Evolutionary conservation across 2,113 vertebrate species (phyloP).

Genomic region (Hemicordylus capensis): DNA sequence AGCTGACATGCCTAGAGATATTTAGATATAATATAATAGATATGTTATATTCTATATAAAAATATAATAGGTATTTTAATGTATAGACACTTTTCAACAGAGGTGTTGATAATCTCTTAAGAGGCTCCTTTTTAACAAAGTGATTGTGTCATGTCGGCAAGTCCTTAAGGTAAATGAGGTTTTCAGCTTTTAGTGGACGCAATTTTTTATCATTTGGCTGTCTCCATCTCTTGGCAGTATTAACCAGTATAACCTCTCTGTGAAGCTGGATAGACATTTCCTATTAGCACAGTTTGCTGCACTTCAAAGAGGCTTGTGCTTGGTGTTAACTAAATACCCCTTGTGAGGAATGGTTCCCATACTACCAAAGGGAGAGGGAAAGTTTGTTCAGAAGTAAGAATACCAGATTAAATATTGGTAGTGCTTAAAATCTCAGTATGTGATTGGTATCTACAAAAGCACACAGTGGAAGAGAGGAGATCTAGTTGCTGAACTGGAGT

Average conservation of each 20-base stretch:
- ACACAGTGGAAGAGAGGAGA: constrained; percentile 19
- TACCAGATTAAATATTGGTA: constrained; percentile 53
- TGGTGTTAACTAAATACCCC: constrained; percentile 37
- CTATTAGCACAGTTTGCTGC: constrained; percentile 35
- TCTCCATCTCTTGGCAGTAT: constrained; percentile 40
- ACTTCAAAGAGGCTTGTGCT: constrained; percentile 5
- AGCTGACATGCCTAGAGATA: not conserved
- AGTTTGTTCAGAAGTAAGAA: constrained; percentile 30
- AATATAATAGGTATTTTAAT: not conserved
- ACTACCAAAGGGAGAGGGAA: constrained; percentile 8
- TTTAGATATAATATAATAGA: not conserved
- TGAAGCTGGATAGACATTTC: constrained; percentile 19
- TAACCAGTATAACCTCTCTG: not conserved
- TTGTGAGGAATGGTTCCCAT: constrained; percentile 28
- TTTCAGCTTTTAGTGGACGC: constrained; percentile 9
- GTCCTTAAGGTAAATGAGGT: not conserved
- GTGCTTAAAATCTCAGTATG: constrained; percentile 48
- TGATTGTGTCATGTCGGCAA: not conserved
- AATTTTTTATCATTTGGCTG: constrained; percentile 27
- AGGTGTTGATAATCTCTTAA: not conserved
- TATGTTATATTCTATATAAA: not conserved
- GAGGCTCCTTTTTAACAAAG: not conserved
- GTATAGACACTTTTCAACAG: not conserved
- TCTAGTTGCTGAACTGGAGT: constrained; percentile 46
- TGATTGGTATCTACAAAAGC: constrained; percentile 44